Conservation (phyloP, 2,113 vertebrate genomes). For the Sakesphorus luctuosus region DNA sequence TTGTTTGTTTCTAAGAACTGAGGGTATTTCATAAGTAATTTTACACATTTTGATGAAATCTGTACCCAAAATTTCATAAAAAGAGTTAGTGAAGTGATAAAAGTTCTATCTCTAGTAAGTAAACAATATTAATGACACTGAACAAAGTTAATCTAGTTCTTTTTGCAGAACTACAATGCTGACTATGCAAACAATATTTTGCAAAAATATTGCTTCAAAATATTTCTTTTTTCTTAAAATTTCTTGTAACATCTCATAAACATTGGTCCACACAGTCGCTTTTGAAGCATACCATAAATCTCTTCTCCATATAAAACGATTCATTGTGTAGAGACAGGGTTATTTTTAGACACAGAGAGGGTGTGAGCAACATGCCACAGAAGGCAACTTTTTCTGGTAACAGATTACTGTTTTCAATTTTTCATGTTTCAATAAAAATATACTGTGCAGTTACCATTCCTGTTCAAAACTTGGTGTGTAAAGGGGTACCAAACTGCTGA, state of each 20-base stretch:
- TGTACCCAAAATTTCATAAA: not conserved
- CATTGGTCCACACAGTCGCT: not conserved
- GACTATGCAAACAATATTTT: not conserved
- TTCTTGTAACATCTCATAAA: not conserved
- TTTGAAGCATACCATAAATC: not conserved
- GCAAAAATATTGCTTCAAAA: not conserved
- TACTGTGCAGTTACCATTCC: not conserved
- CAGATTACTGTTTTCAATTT: not conserved
- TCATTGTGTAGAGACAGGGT: not conserved
- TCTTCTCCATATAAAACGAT: not conserved
- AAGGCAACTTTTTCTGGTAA: not conserved
- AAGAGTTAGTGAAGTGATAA: not conserved
- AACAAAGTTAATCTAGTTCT: not conserved
- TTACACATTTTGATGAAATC: not conserved
- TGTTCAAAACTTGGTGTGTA: not conserved
- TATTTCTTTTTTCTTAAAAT: not conserved
- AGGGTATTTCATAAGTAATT: not conserved
- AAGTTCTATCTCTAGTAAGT: not conserved
- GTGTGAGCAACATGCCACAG: not conserved
- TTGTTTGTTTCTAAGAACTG: not conserved
- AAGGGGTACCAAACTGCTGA: not conserved
- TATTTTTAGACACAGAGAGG: not conserved
- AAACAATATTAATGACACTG: not conserved
- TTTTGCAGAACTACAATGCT: not conserved
- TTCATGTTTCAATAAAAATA: not conserved